These are phyloP conservation scores for Thamnaconus septentrionalis DNA, from an alignment of 2,113 vertebrate genomes.

Conservation along the genomic window DNA sequence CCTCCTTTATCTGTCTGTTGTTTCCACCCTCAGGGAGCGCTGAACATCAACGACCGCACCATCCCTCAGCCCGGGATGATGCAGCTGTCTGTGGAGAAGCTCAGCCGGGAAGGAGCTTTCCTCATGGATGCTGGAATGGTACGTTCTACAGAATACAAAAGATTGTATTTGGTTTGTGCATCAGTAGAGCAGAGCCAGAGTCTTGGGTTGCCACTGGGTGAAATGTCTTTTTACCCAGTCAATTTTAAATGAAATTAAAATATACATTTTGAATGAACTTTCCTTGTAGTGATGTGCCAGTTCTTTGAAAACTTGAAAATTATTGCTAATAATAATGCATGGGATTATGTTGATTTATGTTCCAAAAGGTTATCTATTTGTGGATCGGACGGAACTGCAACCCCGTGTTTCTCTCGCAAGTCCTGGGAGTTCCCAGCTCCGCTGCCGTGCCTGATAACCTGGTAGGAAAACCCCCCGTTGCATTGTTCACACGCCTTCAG, in stretches of 20 bases:
- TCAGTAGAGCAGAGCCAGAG: too few relatives aligned
- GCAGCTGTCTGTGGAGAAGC: constrained; percentile 93
- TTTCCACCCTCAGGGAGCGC: constrained; percentile 79
- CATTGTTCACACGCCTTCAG: background rate
- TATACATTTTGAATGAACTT: too few relatives aligned
- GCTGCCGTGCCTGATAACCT: constrained; percentile 85
- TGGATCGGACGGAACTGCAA: constrained; percentile 91
- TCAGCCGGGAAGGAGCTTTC: constrained; percentile 89
- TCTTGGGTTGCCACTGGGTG: too few relatives aligned
- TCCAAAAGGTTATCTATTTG: constrained; percentile 84
- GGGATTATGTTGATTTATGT: background rate
- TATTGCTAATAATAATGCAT: too few relatives aligned
- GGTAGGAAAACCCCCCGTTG: constrained; percentile 70
- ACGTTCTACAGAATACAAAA: constrained; percentile 35
- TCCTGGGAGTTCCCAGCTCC: constrained; percentile 88
- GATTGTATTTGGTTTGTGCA: too few relatives aligned
- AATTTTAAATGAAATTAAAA: too few relatives aligned
- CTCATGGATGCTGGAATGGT: constrained; percentile 94
- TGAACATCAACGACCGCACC: constrained; percentile 87
- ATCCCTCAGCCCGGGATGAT: constrained; percentile 90
- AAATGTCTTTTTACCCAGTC: too few relatives aligned
- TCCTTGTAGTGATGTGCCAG: too few relatives aligned
- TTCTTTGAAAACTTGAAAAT: too few relatives aligned
- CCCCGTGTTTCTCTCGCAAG: constrained; percentile 85
- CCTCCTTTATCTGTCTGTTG: background rate